A percentile compares a stretch with the other conserved stretches of the same genome.
Conservation (phyloP, 2,888 invertebrate species). For the Pyrgus malvae region DNA sequence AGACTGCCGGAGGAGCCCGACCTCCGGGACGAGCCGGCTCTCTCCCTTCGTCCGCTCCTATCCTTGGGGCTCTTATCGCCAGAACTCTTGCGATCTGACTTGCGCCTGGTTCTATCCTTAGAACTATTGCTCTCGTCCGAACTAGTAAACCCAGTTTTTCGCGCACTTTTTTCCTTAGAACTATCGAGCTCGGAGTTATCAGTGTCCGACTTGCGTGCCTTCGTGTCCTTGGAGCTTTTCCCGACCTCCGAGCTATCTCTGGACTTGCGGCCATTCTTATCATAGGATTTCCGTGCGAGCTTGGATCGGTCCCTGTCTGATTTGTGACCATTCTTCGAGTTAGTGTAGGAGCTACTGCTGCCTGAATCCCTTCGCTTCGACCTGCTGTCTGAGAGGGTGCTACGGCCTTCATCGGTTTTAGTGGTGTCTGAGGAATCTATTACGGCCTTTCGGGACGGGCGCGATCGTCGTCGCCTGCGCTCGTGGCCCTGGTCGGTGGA, state of each 20-base stretch:
- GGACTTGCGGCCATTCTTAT: neutral
- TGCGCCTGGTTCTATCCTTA: neutral
- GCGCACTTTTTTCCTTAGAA: neutral
- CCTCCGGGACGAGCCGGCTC: neutral
- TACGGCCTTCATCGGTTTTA: conserved; percentile 4
- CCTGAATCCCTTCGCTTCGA: neutral
- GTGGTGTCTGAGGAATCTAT: neutral
- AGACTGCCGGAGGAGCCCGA: conserved; percentile 31
- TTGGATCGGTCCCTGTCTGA: neutral
- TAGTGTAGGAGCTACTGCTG: neutral
- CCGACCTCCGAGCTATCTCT: neutral
- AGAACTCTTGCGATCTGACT: neutral
- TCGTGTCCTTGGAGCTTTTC: neutral
- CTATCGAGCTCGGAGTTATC: neutral
- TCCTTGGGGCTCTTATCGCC: neutral
- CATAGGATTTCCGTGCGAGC: neutral
- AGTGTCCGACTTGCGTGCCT: neutral
- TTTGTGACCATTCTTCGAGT: neutral
- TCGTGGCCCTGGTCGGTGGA: neutral
- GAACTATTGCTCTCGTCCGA: conserved; percentile 5
- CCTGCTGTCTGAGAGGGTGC: neutral
- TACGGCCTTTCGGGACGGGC: neutral
- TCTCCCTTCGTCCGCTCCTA: neutral
- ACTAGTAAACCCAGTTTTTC: neutral
- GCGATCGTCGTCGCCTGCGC: neutral